Evolutionary conservation across 2,888 invertebrate genomes (phyloP).

Genomic region (Napeogenes inachia): DNA sequence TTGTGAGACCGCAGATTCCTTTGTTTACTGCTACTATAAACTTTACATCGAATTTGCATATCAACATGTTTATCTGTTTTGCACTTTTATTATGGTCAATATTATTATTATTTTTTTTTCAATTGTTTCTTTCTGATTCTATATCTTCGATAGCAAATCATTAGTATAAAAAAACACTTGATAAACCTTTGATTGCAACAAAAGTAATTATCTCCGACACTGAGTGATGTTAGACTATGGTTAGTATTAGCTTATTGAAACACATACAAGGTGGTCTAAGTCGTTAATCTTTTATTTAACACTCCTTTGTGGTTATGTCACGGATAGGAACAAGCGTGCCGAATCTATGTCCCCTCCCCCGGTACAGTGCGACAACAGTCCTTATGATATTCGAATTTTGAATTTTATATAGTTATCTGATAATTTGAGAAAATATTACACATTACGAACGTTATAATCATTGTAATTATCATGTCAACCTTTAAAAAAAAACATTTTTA

Average conservation of each 20-base stretch:
- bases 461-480: too few species aligned
- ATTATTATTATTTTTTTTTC: background rate
- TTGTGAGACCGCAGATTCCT: constrained; percentile 43
- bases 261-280: constrained; percentile 52
- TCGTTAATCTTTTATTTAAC: constrained; percentile 64
- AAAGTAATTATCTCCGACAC: too few species aligned
- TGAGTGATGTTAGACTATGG: background rate
- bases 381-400: background rate
- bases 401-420: background rate
- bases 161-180: background rate
- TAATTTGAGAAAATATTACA: too few species aligned
- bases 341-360: constrained; percentile 45
- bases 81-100: too few species aligned
- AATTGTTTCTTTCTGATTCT: too few species aligned
- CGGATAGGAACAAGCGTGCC: constrained; percentile 41
- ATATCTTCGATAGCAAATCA: too few species aligned
- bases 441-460: too few species aligned
- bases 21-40: constrained; percentile 53
- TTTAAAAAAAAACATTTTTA: too few species aligned
- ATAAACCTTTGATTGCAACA: constrained; percentile 10
- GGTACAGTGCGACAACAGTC: constrained; percentile 33
- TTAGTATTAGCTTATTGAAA: constrained; percentile 23
- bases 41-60: constrained; percentile 52
- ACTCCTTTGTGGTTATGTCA: constrained; percentile 50
- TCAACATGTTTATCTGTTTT: constrained; percentile 50